Evolutionary conservation across 2,797 vertebrate species (phyloP), one percentile per base, ranked within the genome.

Genomic region (Eospalax fontanierii): DNA sequence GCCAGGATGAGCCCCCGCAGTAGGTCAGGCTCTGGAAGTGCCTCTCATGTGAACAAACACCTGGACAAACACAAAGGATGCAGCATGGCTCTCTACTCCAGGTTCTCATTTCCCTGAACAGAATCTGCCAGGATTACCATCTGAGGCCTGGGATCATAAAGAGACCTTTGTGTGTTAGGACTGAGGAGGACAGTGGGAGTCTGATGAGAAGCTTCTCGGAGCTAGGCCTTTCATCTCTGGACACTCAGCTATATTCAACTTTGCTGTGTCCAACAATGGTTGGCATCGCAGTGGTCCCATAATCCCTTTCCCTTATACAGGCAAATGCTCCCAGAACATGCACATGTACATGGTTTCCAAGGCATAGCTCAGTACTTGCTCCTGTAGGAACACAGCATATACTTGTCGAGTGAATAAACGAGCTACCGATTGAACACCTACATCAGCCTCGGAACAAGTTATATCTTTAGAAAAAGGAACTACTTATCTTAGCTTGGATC

Each of bases 61-160:
- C 97, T 97, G 97, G 78, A 96, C 93, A 97, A 97, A 97, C 96
- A 97, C 26, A 68, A 70, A 80, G 50, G 54, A 28, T 14, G 65
- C 38, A 14, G 80, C 21, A 0, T 4, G 38, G 43, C 11, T 86
- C 70, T 96, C 90, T 73, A 22, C 76, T 46, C n/a, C 76, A 38
- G 73, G 68, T 35, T 22, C 46, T 40, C 87, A 30, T 92, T 91
- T 89, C 57, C 57, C 92, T 15, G 26, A 94, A 87, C 70, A 59
- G 7, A 68, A 79, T 54, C 63, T 68, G 73, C 90, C 73, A 65
- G 43, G 30, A 35, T 54, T 22, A 16, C 38, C 87, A 71, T 95
- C 87, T 86, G 68, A n/a, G 35, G 92, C 61, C 19, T 68, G 74
- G 50, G 5, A 33, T 22, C 38, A 96, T 74, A 96, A 93, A 94